Conservation (phyloP, 2,888 invertebrate genomes). For the Standfussiana lucernea region DNA sequence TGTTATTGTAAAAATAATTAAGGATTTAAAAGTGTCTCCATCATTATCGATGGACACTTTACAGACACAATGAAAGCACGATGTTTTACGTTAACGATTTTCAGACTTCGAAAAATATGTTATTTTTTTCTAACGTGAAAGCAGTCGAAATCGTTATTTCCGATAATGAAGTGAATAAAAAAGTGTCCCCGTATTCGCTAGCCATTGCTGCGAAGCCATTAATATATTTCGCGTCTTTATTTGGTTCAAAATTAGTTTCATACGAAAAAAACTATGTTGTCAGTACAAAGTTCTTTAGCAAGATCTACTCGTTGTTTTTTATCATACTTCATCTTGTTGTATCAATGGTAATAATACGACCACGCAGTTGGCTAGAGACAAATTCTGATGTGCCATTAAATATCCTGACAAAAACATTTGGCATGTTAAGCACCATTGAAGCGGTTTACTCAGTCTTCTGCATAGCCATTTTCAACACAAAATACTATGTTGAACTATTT, state of each 20-base stretch:
- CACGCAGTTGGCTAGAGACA: conserved; percentile 73
- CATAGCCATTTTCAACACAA: conserved; percentile 70
- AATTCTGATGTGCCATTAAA: conserved; percentile 77
- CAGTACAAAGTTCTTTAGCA: conserved; percentile 64
- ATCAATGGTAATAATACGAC: conserved; percentile 61
- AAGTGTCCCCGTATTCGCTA: conserved; percentile 63
- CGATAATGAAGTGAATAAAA: conserved; percentile 24
- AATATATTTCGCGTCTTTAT: conserved; percentile 71
- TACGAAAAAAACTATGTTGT: conserved; percentile 66
- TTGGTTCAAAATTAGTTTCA: conserved; percentile 74
- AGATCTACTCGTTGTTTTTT: conserved; percentile 71
- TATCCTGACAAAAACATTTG: conserved; percentile 74
- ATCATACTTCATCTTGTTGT: conserved; percentile 61
- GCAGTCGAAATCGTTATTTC: conserved; percentile 1
- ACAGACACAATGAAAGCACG: background rate
- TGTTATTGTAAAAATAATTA: conserved; percentile 1
- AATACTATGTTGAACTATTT: conserved; percentile 72
- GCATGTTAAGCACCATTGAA: conserved; percentile 70
- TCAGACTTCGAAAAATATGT: conserved; percentile 9
- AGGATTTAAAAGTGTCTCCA: background rate
- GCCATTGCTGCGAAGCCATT: conserved; percentile 76
- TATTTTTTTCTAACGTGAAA: conserved; percentile 15
- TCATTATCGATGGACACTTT: background rate
- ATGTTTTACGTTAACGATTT: conserved; percentile 62
- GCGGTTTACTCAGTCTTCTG: conserved; percentile 71